These are phyloP conservation scores for Uropetala carovei DNA, from an alignment of 2,888 invertebrate genomes.

Conservation along the genomic window DNA sequence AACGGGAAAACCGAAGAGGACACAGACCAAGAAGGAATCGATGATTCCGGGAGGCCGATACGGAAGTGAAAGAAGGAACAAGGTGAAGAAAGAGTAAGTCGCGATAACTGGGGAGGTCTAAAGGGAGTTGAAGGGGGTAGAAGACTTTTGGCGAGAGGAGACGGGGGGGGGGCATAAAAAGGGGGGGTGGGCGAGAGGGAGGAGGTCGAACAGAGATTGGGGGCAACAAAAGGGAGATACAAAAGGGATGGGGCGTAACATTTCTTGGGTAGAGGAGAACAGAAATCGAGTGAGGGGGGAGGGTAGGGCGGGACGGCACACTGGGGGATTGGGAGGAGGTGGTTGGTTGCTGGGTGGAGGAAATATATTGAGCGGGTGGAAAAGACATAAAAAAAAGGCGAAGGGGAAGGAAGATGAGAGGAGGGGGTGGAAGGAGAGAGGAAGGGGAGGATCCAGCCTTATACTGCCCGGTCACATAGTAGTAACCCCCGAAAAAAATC, in stretches of 20 bases:
- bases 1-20: background rate
- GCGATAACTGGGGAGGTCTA: background rate
- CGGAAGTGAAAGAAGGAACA: background rate
- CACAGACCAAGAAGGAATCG: too few relatives aligned
- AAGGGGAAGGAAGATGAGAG: background rate
- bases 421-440: background rate
- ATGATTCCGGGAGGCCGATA: background rate
- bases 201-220: conserved; percentile 16
- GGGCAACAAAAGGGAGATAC: background rate
- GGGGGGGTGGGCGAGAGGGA: background rate
- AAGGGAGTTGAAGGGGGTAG: background rate
- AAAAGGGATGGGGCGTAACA: conserved; percentile 1
- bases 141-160: background rate
- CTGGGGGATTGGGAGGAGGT: background rate
- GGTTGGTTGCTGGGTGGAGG: conserved; percentile 2
- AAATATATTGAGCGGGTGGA: conserved; percentile 16
- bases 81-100: background rate
- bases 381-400: conserved; percentile 9
- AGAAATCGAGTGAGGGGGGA: background rate
- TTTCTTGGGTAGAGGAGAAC: conserved; percentile 15
- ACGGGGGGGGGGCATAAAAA: background rate
- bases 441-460: conserved; percentile 14
- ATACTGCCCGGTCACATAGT: background rate
- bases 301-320: background rate
- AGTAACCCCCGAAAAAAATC: conserved; percentile 2